Evolutionary conservation across 2,888 invertebrate genomes (phyloP).

Genomic region (Cancer borealis): DNA sequence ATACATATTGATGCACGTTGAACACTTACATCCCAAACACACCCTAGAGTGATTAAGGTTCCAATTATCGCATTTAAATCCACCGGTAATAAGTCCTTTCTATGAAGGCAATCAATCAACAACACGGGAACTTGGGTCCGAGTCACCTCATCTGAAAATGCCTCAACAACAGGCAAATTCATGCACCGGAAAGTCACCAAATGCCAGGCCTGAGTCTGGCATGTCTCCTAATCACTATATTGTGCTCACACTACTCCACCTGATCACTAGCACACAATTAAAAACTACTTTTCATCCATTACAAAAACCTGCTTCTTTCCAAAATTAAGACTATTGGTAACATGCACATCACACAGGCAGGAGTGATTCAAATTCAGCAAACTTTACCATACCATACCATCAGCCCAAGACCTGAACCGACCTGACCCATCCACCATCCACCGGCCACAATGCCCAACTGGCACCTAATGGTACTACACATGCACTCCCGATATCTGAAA

Average conservation of each 20-base stretch:
- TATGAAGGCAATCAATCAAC: neutral
- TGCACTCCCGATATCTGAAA: neutral
- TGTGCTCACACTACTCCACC: constrained; percentile 17
- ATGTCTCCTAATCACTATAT: neutral
- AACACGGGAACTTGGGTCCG: neutral
- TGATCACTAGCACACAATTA: constrained; percentile 15
- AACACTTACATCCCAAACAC: neutral
- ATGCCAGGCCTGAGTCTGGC: neutral
- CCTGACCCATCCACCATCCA: neutral
- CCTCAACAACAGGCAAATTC: neutral
- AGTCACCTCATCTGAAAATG: neutral
- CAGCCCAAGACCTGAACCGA: neutral
- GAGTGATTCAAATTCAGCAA: constrained; percentile 56
- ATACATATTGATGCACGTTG: neutral
- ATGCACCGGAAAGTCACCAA: constrained; percentile 14
- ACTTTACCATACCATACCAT: constrained; percentile 1
- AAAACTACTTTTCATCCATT: constrained; percentile 24
- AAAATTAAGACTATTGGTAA: constrained; percentile 71
- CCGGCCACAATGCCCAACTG: constrained; percentile 4
- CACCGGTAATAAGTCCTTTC: neutral
- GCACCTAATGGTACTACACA: neutral
- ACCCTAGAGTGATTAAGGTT: neutral
- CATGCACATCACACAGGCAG: constrained; percentile 67
- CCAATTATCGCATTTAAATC: neutral
- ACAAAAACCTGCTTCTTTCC: neutral